These are phyloP conservation scores for Ceryle rudis DNA, from an alignment of 2,797 vertebrate species.

Conservation along the genomic window DNA sequence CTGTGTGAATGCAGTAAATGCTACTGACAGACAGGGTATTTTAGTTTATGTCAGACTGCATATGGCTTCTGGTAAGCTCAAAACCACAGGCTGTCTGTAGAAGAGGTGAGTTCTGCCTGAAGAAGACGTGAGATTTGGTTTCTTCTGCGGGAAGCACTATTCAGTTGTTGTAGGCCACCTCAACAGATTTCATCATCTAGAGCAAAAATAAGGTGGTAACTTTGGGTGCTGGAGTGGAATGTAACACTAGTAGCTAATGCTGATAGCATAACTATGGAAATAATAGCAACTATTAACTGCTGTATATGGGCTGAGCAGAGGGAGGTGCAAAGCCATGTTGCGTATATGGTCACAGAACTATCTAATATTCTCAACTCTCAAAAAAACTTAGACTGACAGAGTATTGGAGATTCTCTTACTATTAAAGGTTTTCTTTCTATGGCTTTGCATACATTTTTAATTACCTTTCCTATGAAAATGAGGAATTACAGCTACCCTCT, in stretches of 20 bases:
- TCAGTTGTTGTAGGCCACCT: not conserved
- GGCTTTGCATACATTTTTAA: not conserved
- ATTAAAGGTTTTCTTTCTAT: not conserved
- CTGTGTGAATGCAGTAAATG: not conserved
- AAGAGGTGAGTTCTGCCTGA: not conserved
- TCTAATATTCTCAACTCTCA: not conserved
- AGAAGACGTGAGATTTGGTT: not conserved
- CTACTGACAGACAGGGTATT: not conserved
- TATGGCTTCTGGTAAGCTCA: not conserved
- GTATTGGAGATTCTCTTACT: not conserved
- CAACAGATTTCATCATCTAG: not conserved
- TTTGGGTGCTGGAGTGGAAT: not conserved
- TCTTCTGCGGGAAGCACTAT: not conserved
- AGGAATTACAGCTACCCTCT: not conserved
- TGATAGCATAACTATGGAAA: not conserved
- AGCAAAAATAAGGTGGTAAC: not conserved
- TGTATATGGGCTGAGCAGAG: not conserved
- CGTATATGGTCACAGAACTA: not conserved
- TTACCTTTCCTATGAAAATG: not conserved
- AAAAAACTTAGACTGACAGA: not conserved
- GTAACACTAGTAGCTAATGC: not conserved
- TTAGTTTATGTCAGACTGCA: not conserved
- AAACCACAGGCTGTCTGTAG: not conserved
- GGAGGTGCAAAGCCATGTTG: not conserved
- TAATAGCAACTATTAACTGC: not conserved